phyloP scores from a whole-genome alignment of 1,140 invertebrate genomes.

The Pogonomyrmex barbatus region DNA sequence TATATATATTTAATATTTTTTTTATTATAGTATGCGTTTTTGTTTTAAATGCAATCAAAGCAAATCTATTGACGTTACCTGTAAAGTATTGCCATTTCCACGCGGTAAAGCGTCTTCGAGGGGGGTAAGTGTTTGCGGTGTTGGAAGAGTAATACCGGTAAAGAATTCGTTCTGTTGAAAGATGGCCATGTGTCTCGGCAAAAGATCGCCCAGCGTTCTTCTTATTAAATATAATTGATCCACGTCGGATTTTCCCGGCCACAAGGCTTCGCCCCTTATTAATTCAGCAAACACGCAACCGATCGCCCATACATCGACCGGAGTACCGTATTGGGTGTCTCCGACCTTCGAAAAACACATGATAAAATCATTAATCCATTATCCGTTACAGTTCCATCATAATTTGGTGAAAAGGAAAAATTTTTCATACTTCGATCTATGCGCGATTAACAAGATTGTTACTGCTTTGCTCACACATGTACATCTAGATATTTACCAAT shows the following conservation, averaged over 20 bases:
- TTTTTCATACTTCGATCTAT: neutral
- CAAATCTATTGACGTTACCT: constrained; percentile 70
- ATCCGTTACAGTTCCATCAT: neutral
- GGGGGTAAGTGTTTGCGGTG: constrained; percentile 94
- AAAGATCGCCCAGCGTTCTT: constrained; percentile 95
- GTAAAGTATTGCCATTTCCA: constrained; percentile 87
- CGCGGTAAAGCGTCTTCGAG: constrained; percentile 94
- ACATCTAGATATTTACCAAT: constrained; percentile 85
- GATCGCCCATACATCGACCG: constrained; percentile 99
- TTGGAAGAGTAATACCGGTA: constrained; percentile 95
- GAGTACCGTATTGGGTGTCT: constrained; percentile 98
- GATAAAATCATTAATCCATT: neutral
- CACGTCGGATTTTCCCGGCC: constrained; percentile 99
- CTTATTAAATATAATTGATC: constrained; percentile 99
- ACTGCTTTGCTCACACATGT: neutral
- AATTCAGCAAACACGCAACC: constrained; percentile 98
- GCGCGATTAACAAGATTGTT: neutral
- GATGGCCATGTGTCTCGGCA: constrained; percentile 97
- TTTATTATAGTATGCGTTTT: neutral
- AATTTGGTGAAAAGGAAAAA: neutral
- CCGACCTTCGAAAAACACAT: constrained; percentile 89
- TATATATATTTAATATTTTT: neutral
- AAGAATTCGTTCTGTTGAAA: constrained; percentile 99
- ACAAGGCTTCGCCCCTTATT: constrained; percentile 97
- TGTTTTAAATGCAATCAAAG: constrained; percentile 1